phyloP scores from a whole-genome alignment of 2,888 invertebrate genomes.

The Drosophila barbarae region DNA sequence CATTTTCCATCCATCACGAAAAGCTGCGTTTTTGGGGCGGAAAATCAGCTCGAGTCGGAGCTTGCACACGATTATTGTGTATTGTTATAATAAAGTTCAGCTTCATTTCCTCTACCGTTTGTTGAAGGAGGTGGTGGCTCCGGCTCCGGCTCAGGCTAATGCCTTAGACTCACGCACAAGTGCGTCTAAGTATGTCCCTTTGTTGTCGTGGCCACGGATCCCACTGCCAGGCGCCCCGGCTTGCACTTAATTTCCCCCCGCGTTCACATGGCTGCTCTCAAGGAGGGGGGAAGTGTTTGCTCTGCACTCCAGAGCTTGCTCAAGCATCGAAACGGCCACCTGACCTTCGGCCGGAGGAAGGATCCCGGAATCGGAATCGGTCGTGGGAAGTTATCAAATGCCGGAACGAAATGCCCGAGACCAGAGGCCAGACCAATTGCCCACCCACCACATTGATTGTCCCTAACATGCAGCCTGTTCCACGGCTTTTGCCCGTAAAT shows the following conservation, averaged over 20 bases:
- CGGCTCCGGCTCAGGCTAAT: background rate
- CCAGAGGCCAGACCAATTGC: slow-evolving; percentile 5
- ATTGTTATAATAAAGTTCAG: slow-evolving; percentile 69
- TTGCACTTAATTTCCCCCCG: slow-evolving; percentile 65
- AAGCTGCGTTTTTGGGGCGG: background rate
- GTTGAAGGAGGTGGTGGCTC: background rate
- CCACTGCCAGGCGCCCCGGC: slow-evolving; percentile 5
- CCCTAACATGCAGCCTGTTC: background rate
- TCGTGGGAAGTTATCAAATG: background rate
- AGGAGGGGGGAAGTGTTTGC: slow-evolving; percentile 55
- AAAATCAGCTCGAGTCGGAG: slow-evolving; percentile 8
- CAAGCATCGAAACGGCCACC: slow-evolving; percentile 25
- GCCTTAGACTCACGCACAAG: slow-evolving; percentile 48
- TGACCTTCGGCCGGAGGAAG: slow-evolving; percentile 29
- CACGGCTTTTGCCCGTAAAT: slow-evolving; percentile 29
- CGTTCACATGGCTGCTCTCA: slow-evolving; percentile 59
- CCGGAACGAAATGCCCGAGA: background rate
- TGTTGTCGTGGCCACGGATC: slow-evolving; percentile 43
- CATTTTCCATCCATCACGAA: slow-evolving; percentile 34
- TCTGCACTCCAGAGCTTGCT: slow-evolving; percentile 55
- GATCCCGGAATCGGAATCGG: background rate
- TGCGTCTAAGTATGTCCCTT: slow-evolving; percentile 58
- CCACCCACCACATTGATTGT: background rate
- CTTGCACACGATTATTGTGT: slow-evolving; percentile 50
- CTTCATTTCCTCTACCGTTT: slow-evolving; percentile 58